These are phyloP conservation scores for Astyanax mexicanus DNA, from an alignment of 2,797 vertebrate species.

Conservation along the genomic window DNA sequence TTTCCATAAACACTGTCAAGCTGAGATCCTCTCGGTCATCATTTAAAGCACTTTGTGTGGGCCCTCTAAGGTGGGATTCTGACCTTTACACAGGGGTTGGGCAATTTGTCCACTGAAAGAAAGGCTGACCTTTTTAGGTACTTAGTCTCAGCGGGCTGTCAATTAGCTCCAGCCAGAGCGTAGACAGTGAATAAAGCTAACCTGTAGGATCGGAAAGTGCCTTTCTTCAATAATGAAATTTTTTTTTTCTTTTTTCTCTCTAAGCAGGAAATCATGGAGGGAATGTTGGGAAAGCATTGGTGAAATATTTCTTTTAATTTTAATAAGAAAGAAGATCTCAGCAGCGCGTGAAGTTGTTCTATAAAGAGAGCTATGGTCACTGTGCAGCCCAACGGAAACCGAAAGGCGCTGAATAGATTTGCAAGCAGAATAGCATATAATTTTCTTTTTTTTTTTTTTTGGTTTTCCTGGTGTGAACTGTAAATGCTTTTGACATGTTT, in stretches of 20 bases:
- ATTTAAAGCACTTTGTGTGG: conserved; percentile 53
- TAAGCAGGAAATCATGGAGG: conserved; percentile 11
- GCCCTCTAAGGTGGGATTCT: conserved; percentile 52
- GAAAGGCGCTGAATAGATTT: background rate
- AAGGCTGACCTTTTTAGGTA: conserved; percentile 69
- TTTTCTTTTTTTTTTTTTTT: background rate
- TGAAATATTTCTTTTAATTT: conserved; percentile 24
- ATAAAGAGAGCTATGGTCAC: conserved; percentile 1
- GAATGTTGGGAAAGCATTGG: background rate
- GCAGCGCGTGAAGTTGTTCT: background rate
- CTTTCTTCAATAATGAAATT: conserved; percentile 48
- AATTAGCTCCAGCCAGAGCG: conserved; percentile 59
- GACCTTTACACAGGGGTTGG: conserved; percentile 64
- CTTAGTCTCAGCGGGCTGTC: conserved; percentile 65
- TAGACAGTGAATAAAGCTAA: conserved; percentile 36
- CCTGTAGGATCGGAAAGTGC: conserved; percentile 14
- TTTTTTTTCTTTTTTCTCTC: no score
- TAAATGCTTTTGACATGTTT: conserved; percentile 1
- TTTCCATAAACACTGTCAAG: conserved; percentile 33
- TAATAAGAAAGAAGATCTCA: conserved; percentile 1
- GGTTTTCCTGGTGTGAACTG: background rate
- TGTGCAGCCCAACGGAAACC: background rate
- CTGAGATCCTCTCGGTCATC: conserved; percentile 51
- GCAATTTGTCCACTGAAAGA: conserved; percentile 58
- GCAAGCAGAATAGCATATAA: background rate